Percentiles rank a stretch among this genome's conserved stretches.
Conservation (phyloP, 2,797 vertebrate species). For the Semotilus atromaculatus region DNA sequence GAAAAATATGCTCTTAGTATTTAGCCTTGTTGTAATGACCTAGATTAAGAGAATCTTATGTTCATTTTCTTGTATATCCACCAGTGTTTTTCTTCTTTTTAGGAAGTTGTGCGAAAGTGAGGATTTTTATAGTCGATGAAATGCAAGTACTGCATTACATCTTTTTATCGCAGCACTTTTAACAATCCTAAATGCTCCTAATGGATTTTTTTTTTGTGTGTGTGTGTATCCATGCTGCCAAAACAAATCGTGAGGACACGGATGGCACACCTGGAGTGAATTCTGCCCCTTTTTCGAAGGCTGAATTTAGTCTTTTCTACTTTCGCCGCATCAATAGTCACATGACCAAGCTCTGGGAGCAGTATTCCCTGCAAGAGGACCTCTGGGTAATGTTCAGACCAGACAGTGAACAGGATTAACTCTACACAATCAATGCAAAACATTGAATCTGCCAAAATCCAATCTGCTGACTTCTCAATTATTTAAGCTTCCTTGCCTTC, state of each 20-base stretch:
- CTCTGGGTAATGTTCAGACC: conserved; percentile 77
- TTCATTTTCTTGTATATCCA: background rate
- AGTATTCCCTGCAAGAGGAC: conserved; percentile 82
- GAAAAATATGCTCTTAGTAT: conserved; percentile 46
- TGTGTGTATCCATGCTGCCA: background rate
- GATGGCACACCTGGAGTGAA: conserved; percentile 20
- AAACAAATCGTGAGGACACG: background rate
- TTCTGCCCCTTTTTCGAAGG: conserved; percentile 12
- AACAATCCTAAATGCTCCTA: conserved; percentile 1
- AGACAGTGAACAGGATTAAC: conserved; percentile 81
- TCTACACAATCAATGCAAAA: conserved; percentile 81
- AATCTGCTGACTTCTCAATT: conserved; percentile 84
- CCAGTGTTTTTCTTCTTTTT: background rate
- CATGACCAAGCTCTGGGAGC: conserved; percentile 75
- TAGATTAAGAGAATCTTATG: conserved; percentile 12
- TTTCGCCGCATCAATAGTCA: conserved; percentile 71
- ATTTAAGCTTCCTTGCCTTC: conserved; percentile 78
- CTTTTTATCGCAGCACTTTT: background rate
- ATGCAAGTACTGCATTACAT: background rate
- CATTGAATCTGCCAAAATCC: conserved; percentile 83
- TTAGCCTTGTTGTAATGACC: conserved; percentile 13
- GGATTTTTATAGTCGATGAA: background rate
- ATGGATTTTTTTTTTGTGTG: background rate
- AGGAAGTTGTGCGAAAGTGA: background rate
- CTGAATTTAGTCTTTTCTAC: conserved; percentile 33